A percentile compares a stretch with the other conserved stretches of the same genome.
Evolutionary conservation across 1,140 invertebrate species (phyloP).

Genomic region (Eciton burchellii): DNA sequence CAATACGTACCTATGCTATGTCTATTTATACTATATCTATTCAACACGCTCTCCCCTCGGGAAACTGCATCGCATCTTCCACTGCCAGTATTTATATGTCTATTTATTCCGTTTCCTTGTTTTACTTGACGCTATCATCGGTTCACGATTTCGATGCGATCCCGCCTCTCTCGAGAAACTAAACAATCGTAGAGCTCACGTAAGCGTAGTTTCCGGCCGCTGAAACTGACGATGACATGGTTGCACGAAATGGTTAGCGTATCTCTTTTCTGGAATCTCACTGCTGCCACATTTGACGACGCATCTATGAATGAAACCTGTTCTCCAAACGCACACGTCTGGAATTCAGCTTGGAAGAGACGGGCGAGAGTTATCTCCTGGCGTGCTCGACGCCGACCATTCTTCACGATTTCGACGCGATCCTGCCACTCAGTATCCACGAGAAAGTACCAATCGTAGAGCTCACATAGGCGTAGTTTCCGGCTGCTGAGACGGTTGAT

Average conservation of each 20-base stretch:
- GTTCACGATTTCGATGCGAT: slow-evolving; percentile 47
- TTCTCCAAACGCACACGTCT: slow-evolving; percentile 14
- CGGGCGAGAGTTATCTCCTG: slow-evolving; percentile 28
- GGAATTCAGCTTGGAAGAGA: neutral
- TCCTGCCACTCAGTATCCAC: slow-evolving; percentile 13
- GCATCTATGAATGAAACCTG: too few relatives aligned
- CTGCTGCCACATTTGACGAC: slow-evolving; percentile 26
- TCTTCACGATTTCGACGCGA: slow-evolving; percentile 43
- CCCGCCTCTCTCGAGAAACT: slow-evolving; percentile 31
- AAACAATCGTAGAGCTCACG: slow-evolving; percentile 35
- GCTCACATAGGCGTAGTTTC: slow-evolving; percentile 34
- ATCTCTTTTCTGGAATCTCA: slow-evolving; percentile 36
- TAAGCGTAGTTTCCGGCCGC: slow-evolving; percentile 30
- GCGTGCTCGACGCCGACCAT: slow-evolving; percentile 29
- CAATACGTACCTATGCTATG: slow-evolving; percentile 38
- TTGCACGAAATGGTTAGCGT: slow-evolving; percentile 24
- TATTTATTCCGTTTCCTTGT: slow-evolving; percentile 68
- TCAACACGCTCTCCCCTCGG: neutral
- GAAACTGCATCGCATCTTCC: slow-evolving; percentile 70
- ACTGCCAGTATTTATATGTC: slow-evolving; percentile 75
- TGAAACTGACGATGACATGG: neutral
- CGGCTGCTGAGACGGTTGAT: neutral
- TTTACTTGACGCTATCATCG: slow-evolving; percentile 34
- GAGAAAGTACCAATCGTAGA: slow-evolving; percentile 51
- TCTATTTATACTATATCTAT: slow-evolving; percentile 67